These are phyloP conservation scores for Myiopsitta monachus DNA, from an alignment of 2,113 vertebrate species.

Conservation along the genomic window DNA sequence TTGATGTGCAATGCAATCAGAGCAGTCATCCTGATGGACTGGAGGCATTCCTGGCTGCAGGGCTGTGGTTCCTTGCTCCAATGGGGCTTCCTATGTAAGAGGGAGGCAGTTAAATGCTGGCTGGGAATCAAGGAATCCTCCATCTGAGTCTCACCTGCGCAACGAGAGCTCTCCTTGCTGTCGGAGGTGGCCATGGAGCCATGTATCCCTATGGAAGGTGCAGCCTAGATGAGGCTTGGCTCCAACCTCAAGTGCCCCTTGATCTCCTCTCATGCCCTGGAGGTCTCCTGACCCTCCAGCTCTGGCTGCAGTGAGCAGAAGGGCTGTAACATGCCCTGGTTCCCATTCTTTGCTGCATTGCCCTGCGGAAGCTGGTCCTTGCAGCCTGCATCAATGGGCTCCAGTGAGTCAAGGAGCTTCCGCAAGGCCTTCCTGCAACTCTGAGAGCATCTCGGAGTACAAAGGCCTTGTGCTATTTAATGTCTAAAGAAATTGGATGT, in stretches of 20 bases:
- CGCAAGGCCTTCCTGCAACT: background rate
- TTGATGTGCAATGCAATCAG: background rate
- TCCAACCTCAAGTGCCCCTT: background rate
- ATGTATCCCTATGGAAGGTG: background rate
- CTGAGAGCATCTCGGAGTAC: background rate
- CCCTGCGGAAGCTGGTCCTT: background rate
- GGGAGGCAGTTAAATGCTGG: background rate
- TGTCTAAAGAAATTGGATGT: conserved; percentile 35
- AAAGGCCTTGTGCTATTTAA: conserved; percentile 14
- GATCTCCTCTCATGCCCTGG: background rate
- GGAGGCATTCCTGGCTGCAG: background rate
- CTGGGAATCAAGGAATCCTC: background rate
- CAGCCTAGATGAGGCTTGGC: background rate
- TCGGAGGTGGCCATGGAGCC: fast-evolving
- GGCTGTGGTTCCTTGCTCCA: background rate
- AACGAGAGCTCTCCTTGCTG: background rate
- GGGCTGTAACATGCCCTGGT: fast-evolving
- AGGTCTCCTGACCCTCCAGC: background rate
- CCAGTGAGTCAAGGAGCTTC: background rate
- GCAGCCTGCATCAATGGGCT: background rate
- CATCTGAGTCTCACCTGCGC: fast-evolving
- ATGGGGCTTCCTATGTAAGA: background rate
- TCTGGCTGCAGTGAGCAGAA: fast-evolving
- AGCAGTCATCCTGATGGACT: background rate
- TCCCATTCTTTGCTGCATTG: fast-evolving